Percentiles rank a stretch among this genome's conserved stretches.
These are phyloP conservation scores for Flexamia atlantica DNA, from an alignment of 2,888 invertebrate species.

Conservation along the genomic window DNA sequence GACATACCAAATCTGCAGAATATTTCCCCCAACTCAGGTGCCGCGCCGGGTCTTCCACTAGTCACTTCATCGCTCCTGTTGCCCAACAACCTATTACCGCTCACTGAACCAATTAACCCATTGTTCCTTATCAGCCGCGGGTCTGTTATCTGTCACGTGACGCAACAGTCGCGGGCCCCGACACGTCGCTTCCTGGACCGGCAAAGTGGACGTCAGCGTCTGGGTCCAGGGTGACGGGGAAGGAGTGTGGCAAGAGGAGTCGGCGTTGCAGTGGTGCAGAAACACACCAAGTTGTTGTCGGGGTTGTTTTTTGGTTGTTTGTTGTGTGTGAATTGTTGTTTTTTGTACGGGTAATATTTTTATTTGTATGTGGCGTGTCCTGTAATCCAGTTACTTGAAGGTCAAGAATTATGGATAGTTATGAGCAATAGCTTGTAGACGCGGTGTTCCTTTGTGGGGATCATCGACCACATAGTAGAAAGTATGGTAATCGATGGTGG, in stretches of 20 bases:
- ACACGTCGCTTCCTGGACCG: slow-evolving; percentile 40
- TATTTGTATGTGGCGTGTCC: no score
- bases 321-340: not conserved
- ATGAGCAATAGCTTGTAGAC: no score
- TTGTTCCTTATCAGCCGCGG: slow-evolving; percentile 44
- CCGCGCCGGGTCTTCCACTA: not conserved
- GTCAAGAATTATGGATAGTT: no score
- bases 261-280: no score
- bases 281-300: not conserved
- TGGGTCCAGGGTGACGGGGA: no score
- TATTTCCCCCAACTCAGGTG: not conserved
- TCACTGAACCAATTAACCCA: slow-evolving; percentile 42
- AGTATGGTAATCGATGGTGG: no score
- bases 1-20: no score
- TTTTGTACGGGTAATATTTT: no score
- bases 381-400: no score
- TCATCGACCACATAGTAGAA: no score
- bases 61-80: not conserved
- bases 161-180: not conserved
- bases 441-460: no score
- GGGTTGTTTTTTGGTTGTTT: not conserved
- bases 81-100: slow-evolving; percentile 28
- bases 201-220: not conserved
- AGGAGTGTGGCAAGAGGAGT: slow-evolving; percentile 3
- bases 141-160: slow-evolving; percentile 20